phyloP scores from a whole-genome alignment of 2,113 vertebrate species.

The Prochilodus magdalenae region DNA sequence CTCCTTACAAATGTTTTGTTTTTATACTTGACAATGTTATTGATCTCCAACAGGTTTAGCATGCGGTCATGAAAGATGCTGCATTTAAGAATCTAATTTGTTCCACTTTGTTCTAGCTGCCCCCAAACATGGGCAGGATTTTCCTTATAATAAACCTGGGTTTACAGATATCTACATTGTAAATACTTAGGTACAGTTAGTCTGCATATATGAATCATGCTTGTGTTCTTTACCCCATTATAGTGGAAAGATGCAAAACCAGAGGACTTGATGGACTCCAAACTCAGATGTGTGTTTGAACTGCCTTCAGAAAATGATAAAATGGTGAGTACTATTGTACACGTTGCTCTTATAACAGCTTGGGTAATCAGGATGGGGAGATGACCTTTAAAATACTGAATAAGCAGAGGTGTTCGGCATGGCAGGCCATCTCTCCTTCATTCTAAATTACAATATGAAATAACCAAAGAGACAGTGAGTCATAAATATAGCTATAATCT shows the following conservation, averaged over 20 bases:
- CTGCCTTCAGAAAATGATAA: constrained; percentile 89
- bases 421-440: neutral
- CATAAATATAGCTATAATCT: constrained; percentile 3
- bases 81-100: neutral
- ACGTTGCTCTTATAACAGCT: neutral
- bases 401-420: constrained; percentile 9
- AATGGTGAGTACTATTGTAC: constrained; percentile 77
- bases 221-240: neutral
- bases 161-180: neutral
- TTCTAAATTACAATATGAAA: no score
- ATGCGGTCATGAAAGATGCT: neutral
- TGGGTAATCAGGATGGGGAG: constrained; percentile 14
- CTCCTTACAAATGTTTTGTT: neutral
- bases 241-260: constrained; percentile 93
- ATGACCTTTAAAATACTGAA: constrained; percentile 24
- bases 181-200: no score
- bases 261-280: constrained; percentile 92
- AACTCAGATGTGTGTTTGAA: constrained; percentile 91
- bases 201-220: neutral
- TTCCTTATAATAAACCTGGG: neutral
- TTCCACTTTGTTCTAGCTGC: neutral
- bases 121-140: neutral
- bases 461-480: neutral
- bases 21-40: neutral
- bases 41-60: neutral